phyloP scores from a whole-genome alignment of 2,888 invertebrate species.

The Amphipoea lucens region DNA sequence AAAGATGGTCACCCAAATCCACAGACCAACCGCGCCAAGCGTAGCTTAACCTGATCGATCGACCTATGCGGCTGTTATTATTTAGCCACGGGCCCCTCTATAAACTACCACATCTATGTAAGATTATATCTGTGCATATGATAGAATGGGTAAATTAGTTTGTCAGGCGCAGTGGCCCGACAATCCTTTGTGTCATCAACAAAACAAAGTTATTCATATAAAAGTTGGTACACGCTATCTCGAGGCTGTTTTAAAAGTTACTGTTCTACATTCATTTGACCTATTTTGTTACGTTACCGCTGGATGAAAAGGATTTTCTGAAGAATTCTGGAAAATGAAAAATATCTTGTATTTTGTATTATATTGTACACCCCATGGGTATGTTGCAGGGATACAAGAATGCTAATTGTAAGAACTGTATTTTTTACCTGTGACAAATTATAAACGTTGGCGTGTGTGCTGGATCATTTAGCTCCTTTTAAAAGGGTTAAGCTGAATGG shows the following conservation, averaged over 20 bases:
- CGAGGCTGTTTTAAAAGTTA: conserved; percentile 65
- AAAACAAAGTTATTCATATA: conserved; percentile 69
- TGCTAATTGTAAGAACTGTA: too few species aligned
- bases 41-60: too few species aligned
- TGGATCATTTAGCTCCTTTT: too few species aligned
- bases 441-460: too few species aligned
- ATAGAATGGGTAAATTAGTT: conserved; percentile 68
- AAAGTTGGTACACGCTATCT: conserved; percentile 66
- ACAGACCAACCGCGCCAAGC: too few species aligned
- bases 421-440: too few species aligned
- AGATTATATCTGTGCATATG: conserved; percentile 40
- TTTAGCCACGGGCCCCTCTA: neutral
- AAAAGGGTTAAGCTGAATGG: too few species aligned
- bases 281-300: conserved; percentile 55
- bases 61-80: too few species aligned
- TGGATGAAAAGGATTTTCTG: conserved; percentile 46
- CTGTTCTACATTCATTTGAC: conserved; percentile 59
- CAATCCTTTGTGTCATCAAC: conserved; percentile 72
- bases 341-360: conserved; percentile 28
- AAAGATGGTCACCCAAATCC: too few species aligned
- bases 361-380: too few species aligned
- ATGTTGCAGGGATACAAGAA: too few species aligned
- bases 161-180: conserved; percentile 66
- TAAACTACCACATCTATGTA: conserved; percentile 28
- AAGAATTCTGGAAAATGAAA: conserved; percentile 51